phyloP scores from a whole-genome alignment of 2,797 vertebrate genomes.

The Muscicapa striata region DNA sequence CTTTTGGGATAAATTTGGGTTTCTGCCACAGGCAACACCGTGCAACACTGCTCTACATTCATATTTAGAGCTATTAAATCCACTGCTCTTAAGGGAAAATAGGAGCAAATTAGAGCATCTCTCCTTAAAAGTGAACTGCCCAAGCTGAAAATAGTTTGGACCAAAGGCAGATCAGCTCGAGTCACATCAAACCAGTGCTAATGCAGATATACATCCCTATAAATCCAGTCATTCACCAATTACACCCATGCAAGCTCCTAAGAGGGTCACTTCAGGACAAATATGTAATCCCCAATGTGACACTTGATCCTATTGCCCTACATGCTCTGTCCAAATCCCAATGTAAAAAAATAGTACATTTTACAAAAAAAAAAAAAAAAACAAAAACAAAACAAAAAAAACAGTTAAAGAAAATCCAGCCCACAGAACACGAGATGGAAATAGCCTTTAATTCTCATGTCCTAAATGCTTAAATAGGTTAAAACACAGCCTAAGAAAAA shows the following conservation, averaged over 20 bases:
- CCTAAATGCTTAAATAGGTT: neutral
- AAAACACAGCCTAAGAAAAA: neutral
- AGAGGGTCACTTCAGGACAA: conserved; percentile 62
- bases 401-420: neutral
- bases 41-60: too few relatives aligned
- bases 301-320: conserved; percentile 62
- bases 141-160: conserved; percentile 5
- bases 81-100: neutral
- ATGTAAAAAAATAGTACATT: neutral
- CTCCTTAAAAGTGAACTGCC: neutral
- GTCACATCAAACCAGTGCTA: conserved; percentile 15
- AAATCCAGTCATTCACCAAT: conserved; percentile 62
- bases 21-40: rapidly evolving
- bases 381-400: neutral
- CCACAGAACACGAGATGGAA: neutral
- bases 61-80: neutral
- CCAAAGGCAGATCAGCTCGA: conserved; percentile 11
- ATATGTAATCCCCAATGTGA: conserved; percentile 58
- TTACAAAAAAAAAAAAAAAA: neutral
- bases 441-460: neutral
- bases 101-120: neutral
- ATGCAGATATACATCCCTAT: conserved; percentile 47
- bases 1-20: neutral
- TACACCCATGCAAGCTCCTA: conserved; percentile 39
- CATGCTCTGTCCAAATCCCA: conserved; percentile 36